Percentiles rank a stretch among this genome's conserved stretches.
Evolutionary conservation across 1,140 invertebrate genomes (phyloP).

Genomic region (Hylyphantes graminicola): DNA sequence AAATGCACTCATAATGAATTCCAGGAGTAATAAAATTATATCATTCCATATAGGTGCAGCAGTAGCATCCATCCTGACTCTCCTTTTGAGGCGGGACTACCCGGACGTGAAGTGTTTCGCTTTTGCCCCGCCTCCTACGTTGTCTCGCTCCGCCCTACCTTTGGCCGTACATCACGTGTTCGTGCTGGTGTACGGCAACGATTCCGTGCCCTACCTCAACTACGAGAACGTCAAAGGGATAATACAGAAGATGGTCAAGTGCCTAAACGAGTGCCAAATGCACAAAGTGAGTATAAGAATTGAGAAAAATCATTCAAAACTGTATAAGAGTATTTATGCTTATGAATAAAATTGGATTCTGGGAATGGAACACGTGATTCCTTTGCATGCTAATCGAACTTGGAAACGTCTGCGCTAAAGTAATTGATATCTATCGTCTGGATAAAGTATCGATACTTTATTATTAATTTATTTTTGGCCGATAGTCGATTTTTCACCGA

Average conservation of each 20-base stretch:
- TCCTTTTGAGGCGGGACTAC: slow-evolving; percentile 81
- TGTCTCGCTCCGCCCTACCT: background rate
- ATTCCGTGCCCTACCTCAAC: slow-evolving; percentile 26
- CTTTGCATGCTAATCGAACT: no score
- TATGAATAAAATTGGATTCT: no score
- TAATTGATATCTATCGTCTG: no score
- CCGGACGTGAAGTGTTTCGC: slow-evolving; percentile 83
- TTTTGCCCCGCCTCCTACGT: slow-evolving; percentile 78
- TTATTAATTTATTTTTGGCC: no score
- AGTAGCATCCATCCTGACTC: slow-evolving; percentile 85
- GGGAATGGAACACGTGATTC: no score
- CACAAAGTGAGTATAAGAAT: slow-evolving; percentile 34
- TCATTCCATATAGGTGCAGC: slow-evolving; percentile 75
- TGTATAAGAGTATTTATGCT: no score
- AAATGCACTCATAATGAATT: no score
- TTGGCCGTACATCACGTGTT: slow-evolving; percentile 7
- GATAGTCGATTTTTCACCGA: no score
- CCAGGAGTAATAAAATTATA: no score
- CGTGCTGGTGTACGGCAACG: slow-evolving; percentile 39
- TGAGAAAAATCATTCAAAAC: background rate
- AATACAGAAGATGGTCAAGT: slow-evolving; percentile 19
- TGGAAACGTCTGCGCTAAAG: no score
- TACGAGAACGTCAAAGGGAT: slow-evolving; percentile 33
- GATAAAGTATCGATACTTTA: no score
- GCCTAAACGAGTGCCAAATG: slow-evolving; percentile 26